Evolutionary conservation across 2,888 invertebrate genomes (phyloP).

Genomic region (Mechanitis messenoides): DNA sequence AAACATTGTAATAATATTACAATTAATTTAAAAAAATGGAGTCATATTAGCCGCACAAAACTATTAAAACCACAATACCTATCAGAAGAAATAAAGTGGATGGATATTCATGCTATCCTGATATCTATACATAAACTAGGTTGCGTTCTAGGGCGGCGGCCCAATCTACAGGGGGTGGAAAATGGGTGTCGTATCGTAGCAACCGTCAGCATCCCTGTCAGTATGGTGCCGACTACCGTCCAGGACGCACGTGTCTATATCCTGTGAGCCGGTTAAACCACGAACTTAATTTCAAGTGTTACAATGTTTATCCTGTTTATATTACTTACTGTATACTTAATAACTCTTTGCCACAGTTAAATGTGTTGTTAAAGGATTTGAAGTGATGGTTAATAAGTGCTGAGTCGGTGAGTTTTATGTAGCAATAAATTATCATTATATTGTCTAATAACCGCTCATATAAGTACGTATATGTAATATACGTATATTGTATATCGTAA

Average conservation of each 20-base stretch:
- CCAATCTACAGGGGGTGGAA: constrained; percentile 53
- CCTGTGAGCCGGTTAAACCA: constrained; percentile 19
- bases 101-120: constrained; percentile 1
- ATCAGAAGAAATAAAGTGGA: background rate
- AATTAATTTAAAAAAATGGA: too few species aligned
- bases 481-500: too few species aligned
- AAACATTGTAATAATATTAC: too few species aligned
- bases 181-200: constrained; percentile 67
- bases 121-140: constrained; percentile 49
- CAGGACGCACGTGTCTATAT: constrained; percentile 48
- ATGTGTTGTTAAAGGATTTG: constrained; percentile 46
- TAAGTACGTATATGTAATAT: too few species aligned
- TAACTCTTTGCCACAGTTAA: constrained; percentile 67
- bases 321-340: constrained; percentile 66
- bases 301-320: constrained; percentile 70
- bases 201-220: constrained; percentile 73
- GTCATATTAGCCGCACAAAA: too few species aligned
- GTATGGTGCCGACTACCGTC: constrained; percentile 54
- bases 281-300: constrained; percentile 31
- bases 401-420: constrained; percentile 13
- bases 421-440: too few species aligned
- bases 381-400: constrained; percentile 39
- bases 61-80: too few species aligned
- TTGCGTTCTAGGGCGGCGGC: constrained; percentile 69
- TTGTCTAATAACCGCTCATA: too few species aligned